These are phyloP conservation scores for Dysmachus trigonus DNA, from an alignment of 2,888 invertebrate species.

Conservation along the genomic window DNA sequence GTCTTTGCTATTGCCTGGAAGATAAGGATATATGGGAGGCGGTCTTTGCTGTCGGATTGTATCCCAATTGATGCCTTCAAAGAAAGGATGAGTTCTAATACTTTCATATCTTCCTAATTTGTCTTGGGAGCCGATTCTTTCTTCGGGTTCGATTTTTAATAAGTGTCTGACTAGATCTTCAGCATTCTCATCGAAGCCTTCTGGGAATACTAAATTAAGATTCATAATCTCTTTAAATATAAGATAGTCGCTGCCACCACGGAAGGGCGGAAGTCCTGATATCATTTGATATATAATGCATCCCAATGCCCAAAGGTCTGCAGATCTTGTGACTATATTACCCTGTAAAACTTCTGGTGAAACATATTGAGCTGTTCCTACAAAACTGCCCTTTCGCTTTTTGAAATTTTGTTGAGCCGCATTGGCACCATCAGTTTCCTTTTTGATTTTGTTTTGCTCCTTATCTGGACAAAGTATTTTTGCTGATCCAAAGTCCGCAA, in stretches of 20 bases:
- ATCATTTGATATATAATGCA: constrained; percentile 98
- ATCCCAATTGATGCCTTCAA: constrained; percentile 84
- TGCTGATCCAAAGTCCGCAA: constrained; percentile 97
- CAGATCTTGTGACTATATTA: constrained; percentile 77
- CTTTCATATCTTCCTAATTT: constrained; percentile 75
- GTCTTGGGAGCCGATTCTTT: constrained; percentile 85
- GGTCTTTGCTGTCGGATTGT: constrained; percentile 79
- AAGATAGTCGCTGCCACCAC: constrained; percentile 91
- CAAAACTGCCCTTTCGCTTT: constrained; percentile 84
- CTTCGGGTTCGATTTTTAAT: constrained; percentile 80
- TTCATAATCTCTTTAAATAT: constrained; percentile 95
- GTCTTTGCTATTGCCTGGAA: constrained; percentile 76
- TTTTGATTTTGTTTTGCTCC: constrained; percentile 41
- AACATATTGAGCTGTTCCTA: constrained; percentile 98
- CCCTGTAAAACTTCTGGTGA: constrained; percentile 94
- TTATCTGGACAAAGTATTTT: constrained; percentile 73
- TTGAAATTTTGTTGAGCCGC: constrained; percentile 54
- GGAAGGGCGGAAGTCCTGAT: constrained; percentile 90
- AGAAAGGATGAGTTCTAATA: constrained; percentile 88
- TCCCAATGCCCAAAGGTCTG: constrained; percentile 97
- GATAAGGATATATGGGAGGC: constrained; percentile 82
- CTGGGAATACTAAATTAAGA: constrained; percentile 90
- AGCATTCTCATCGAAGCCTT: constrained; percentile 87
- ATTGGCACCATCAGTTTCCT: constrained; percentile 47
- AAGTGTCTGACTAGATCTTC: constrained; percentile 87